phyloP scores from a whole-genome alignment of 2,113 vertebrate genomes.

The Jaculus jaculus region DNA sequence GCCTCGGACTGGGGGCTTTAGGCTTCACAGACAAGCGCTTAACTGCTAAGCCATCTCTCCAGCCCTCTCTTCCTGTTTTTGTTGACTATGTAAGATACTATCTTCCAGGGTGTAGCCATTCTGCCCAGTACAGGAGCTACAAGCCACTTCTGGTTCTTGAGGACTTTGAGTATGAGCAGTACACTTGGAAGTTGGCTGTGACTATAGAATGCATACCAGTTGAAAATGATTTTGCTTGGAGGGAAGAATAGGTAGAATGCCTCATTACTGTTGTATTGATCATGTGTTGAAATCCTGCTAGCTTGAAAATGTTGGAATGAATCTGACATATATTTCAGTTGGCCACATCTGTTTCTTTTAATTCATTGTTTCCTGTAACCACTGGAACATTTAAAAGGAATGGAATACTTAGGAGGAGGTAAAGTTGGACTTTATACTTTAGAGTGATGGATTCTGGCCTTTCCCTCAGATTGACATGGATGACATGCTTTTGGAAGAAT shows the following conservation, averaged over 20 bases:
- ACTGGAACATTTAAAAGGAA: neutral
- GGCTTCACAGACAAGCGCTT: too few relatives aligned
- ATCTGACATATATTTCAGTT: neutral
- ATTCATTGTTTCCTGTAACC: neutral
- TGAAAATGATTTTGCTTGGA: neutral
- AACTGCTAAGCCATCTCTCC: too few relatives aligned
- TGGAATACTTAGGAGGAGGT: neutral
- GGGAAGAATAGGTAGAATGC: neutral
- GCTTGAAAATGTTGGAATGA: neutral
- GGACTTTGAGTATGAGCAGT: neutral
- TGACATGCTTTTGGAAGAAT: constrained; percentile 76
- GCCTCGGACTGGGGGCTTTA: too few relatives aligned
- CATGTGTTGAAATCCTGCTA: neutral
- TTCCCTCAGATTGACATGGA: constrained; percentile 62
- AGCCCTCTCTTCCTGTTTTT: neutral
- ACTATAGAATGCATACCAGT: neutral
- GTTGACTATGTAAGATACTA: neutral
- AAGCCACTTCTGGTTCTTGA: neutral
- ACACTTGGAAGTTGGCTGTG: neutral
- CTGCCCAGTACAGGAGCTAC: neutral
- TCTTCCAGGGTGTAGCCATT: neutral
- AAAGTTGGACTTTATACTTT: neutral
- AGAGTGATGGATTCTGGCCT: constrained; percentile 49
- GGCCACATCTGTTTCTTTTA: neutral
- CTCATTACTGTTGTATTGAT: neutral